Evolutionary conservation across 2,113 vertebrate species (phyloP).

Genomic region (Lasiurus borealis): DNA sequence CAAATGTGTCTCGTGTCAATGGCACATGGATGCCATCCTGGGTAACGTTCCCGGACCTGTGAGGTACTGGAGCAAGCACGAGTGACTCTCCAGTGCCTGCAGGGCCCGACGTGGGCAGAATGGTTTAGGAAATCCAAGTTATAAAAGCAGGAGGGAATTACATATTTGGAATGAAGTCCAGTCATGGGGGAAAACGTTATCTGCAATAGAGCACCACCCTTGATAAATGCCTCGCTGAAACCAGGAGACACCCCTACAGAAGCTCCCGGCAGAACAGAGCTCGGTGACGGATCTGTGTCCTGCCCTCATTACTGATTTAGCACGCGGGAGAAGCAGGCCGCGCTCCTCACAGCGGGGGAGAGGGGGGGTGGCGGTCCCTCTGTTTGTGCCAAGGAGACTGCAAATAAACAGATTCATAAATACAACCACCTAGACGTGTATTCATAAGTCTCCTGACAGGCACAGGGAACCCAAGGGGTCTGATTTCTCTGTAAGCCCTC

Average conservation of each 20-base stretch:
- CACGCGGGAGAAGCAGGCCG: not conserved
- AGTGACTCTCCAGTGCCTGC: not conserved
- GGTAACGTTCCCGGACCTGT: not conserved
- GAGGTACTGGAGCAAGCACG: not conserved
- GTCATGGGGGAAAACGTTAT: not conserved
- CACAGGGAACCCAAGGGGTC: not conserved
- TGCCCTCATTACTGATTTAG: not conserved
- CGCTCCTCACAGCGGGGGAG: not conserved
- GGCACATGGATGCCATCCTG: not conserved
- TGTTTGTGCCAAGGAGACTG: not conserved
- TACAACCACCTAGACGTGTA: not conserved
- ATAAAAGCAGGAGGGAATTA: conserved; percentile 65
- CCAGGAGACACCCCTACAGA: not conserved
- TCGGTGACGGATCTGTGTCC: not conserved
- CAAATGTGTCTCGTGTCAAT: not conserved
- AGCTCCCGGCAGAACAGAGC: not conserved
- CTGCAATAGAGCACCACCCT: conserved; percentile 17
- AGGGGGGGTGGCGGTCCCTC: not conserved
- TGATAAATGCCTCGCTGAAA: conserved; percentile 4
- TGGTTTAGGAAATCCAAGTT: conserved; percentile 35
- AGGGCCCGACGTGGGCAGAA: not conserved
- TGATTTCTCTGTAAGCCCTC: not conserved
- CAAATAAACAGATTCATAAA: not conserved
- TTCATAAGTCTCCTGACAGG: not conserved
- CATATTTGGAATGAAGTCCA: conserved; percentile 15